Base-by-base conservation (phyloP, 2,113 vertebrate species). In the Myrmophylax atrothorax region DNA sequence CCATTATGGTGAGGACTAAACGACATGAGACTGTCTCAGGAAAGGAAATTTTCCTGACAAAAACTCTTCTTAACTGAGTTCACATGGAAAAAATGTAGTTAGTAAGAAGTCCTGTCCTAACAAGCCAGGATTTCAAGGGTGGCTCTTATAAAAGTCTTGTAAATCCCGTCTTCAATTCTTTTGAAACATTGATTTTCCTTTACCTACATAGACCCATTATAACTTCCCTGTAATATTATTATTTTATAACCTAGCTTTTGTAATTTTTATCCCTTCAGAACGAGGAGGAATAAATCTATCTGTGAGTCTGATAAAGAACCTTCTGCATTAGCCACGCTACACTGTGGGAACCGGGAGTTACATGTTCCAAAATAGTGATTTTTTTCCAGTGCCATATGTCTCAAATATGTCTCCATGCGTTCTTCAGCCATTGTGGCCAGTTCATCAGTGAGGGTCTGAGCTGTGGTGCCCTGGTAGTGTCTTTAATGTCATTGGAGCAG, bases 241-340 rank as follows among this genome's bases (percentile, higher is more conserved):
- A 78, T 92, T 95, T 94, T 60, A 93, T 89, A 46, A 46, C 31
- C 17, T 75, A 33, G 52, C 23, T 84, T 67, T 89, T 75, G 26
- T 59, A 0, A 37, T 50, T 67, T 44, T 79, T 33, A n/a, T 75
- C 35, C 17, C 73, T 68, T 90, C 52, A 73, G 62, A 91, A 37
- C 13, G 22, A 62, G 8, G 24, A 90, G 78, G 44, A 40, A 87
- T 42, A 77, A 81, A 74, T 9, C 8, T 26, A 11, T 62, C 11
- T 42, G 23, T 28, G 24, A 55, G 47, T 86, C 33, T 74, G 52
- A 19, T 37, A 47, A 70, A 74, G 59, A 82, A 20, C 5, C 11
- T 10, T 5, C 18, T 58, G 78, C 37, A 26, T 24, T 42, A 63
- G 68, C 1, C 2, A 31, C 64, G 49, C 40, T 72, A 4, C 6